Conservation (phyloP, 2,113 vertebrate genomes). For the Syngnathus typhle region DNA sequence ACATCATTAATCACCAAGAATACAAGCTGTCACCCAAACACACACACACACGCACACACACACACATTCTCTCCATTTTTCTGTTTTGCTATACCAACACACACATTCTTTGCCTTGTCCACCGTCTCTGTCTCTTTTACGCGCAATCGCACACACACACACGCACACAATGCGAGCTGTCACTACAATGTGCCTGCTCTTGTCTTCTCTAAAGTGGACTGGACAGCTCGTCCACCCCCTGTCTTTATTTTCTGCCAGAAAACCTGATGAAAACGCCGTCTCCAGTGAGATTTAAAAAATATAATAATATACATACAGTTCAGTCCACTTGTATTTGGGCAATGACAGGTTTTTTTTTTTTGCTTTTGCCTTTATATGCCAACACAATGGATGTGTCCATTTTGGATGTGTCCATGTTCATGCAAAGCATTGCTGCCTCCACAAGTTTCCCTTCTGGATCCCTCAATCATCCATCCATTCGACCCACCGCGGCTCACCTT, state of each 20-base stretch:
- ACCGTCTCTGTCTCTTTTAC: slow-evolving; percentile 7
- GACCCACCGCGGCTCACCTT: too few relatives aligned
- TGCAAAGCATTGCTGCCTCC: not conserved
- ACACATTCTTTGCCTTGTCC: slow-evolving; percentile 23
- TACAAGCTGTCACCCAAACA: slow-evolving; percentile 69
- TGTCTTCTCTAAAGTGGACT: slow-evolving; percentile 88
- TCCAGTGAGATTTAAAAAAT: slow-evolving; percentile 36
- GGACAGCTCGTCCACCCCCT: slow-evolving; percentile 69
- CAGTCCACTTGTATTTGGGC: not conserved
- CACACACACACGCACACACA: slow-evolving; percentile 18
- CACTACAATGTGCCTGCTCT: slow-evolving; percentile 88
- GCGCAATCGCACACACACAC: slow-evolving; percentile 24
- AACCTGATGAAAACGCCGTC: slow-evolving; percentile 59
- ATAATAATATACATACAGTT: not conserved
- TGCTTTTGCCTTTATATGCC: not conserved
- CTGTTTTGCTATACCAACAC: slow-evolving; percentile 41
- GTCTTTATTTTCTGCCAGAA: slow-evolving; percentile 61
- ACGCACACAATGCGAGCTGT: slow-evolving; percentile 78
- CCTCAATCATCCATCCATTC: not conserved
- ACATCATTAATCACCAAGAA: slow-evolving; percentile 99
- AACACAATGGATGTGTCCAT: not conserved
- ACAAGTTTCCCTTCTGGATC: not conserved
- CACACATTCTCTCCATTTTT: slow-evolving; percentile 40
- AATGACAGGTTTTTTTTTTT: not conserved
- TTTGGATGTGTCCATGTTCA: not conserved